Base-by-base conservation (phyloP, 1,140 invertebrate genomes). In the Euschistus heros region DNA sequence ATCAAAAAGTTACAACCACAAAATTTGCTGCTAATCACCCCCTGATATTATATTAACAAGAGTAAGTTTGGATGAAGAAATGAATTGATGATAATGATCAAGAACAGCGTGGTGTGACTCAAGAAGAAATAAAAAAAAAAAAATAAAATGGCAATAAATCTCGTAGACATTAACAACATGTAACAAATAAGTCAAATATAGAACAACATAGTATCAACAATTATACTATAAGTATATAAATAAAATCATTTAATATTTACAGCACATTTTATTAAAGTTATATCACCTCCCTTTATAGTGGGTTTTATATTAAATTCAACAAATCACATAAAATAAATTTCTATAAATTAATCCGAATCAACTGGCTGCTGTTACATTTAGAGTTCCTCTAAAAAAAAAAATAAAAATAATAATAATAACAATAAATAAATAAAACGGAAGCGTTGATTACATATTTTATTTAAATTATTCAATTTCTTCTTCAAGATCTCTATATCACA, bases 1-100 rank as follows among this genome's bases (percentile, higher is more conserved):
- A 57, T 57, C 24, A 57, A 57, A 57, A 57, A 50, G 47, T 57
- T 57, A 57, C 54, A 57, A 57, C 54, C 54, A 57, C 24, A 57
- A 24, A 57, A 24, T 57, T 24, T 57, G 22, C 24, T 57, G 14
- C 54, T 24, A 57, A 24, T 57, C 54, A 26, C 8, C 54, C 15
- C 54, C 18, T 24, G 18, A 20, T 26, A 17, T 57, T 24, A 22
- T 27, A 24, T 57, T 57, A 6, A 57, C 14, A 4, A 57, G 24
- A 24, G 18, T 57, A 24, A 57, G 15, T 57, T 14, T 24, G 54
- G 3, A 24, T 24, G 24, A 26, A 57, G 20, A 17, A 26, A 20
- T 24, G 18, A 22, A 22, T 24, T 6, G 24, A 26, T 20, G 2
- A 26, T 26, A 18, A 22, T 50, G 54, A 50, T 20, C 10, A 10